Conservation (phyloP, 2,113 vertebrate species). For the Neoarius graeffei region DNA sequence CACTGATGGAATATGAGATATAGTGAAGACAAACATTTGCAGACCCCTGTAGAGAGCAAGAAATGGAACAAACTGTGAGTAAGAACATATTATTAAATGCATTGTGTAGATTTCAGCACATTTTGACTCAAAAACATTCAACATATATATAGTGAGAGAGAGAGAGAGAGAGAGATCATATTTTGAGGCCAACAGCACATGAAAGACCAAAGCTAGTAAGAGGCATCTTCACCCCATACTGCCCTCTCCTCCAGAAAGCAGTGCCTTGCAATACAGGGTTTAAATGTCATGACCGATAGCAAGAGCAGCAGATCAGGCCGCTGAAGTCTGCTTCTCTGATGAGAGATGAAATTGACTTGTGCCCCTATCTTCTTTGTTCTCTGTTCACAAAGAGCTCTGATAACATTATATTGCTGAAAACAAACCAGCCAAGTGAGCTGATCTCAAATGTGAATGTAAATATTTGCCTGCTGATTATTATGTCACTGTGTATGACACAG, state of each 20-base stretch:
- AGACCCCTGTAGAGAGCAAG: background rate
- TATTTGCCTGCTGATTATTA: conserved; percentile 20
- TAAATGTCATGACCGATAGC: conserved; percentile 31
- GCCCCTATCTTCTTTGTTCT: background rate
- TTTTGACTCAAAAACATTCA: background rate
- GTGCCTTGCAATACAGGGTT: background rate
- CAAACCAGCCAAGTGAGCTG: background rate
- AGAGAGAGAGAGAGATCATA: background rate
- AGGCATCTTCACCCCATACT: background rate
- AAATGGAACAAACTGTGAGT: background rate
- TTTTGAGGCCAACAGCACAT: background rate
- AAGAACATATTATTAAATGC: background rate
- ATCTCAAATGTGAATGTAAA: background rate
- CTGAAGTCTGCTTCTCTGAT: background rate
- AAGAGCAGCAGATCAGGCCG: background rate
- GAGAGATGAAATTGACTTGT: conserved; percentile 26
- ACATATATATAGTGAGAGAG: too few species aligned
- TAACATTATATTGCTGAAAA: background rate
- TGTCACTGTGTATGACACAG: background rate
- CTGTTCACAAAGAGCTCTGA: background rate
- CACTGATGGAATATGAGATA: conserved; percentile 23
- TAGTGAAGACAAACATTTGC: conserved; percentile 5
- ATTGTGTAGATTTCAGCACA: background rate
- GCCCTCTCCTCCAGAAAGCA: background rate
- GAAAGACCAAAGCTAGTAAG: background rate